Base-by-base conservation (phyloP, 92 coral and sea anemone species). In the Scolanthus callimorphus region DNA sequence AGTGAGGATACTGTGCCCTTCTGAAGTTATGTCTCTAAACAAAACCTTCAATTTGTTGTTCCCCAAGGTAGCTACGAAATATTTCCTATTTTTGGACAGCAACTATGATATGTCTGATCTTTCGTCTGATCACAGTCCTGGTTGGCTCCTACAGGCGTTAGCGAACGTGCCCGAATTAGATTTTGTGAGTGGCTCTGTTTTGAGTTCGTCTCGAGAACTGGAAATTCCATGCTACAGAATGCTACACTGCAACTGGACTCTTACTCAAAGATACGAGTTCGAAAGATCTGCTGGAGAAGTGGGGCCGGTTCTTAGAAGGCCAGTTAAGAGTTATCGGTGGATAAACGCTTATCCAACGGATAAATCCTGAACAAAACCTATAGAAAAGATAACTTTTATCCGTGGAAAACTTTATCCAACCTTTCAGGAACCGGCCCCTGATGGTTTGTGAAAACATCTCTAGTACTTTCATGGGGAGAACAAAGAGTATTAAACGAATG, bases 391-490 rank as follows among this genome's bases (percentile, higher is more conserved):
- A n/a, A n/a, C n/a, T n/a, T n/a, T n/a, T n/a, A n/a, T n/a, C n/a
- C n/a, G n/a, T n/a, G n/a, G n/a, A n/a, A n/a, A n/a, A n/a, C n/a
- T n/a, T n/a, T n/a, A n/a, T n/a, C n/a, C n/a, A n/a, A n/a, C n/a
- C n/a, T n/a, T n/a, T n/a, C n/a, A n/a, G n/a, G n/a, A n/a, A n/a
- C n/a, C n/a, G n/a, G n/a, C n/a, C n/a, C 45, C 21, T 83, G 39
- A 83, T 83, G 90, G 65, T 83, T 3, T 83, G 90, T 51, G 90
- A 83, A 15, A 69, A 65, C 22, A 79, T 77, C 20, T 70, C 80
- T 8, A 25, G 79, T 23, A 76, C 89, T 25, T 82, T 82, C 58
- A 76, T 82, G 83, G 89, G 84, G 1, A 70, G 78, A 63, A 54
- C 62, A 11, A 48, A 43, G 19, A 74, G 76, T 12, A 29, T 76